Percentiles rank a stretch among this genome's conserved stretches.
Conservation (phyloP, 1,140 invertebrate species). For the Leptopilina clavipes region DNA sequence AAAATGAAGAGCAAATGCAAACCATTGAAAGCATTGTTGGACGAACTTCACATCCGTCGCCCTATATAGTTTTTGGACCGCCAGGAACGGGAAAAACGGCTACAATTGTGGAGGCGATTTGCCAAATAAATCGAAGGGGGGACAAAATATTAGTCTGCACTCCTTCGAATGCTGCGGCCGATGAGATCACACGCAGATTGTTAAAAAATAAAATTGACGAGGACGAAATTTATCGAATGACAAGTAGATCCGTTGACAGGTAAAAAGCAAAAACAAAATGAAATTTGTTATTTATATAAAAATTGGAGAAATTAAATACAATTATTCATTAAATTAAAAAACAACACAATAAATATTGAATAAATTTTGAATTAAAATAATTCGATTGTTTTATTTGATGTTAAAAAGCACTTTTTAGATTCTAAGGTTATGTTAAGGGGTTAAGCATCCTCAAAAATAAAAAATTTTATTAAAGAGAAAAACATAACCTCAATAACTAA, state of each 20-base stretch:
- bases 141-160: slow-evolving; percentile 80
- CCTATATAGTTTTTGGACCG: slow-evolving; percentile 87
- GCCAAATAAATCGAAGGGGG: slow-evolving; percentile 69
- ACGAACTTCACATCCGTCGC: slow-evolving; percentile 77
- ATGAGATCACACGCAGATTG: slow-evolving; percentile 80
- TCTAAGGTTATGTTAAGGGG: too few relatives aligned
- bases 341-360: too few relatives aligned
- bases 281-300: too few relatives aligned
- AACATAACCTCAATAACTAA: too few relatives aligned
- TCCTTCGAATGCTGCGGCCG: slow-evolving; percentile 86
- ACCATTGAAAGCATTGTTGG: slow-evolving; percentile 81
- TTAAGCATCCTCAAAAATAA: too few relatives aligned
- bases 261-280: slow-evolving; percentile 58
- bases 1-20: slow-evolving; percentile 79
- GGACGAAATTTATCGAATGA: slow-evolving; percentile 71
- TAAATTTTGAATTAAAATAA: too few relatives aligned
- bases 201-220: slow-evolving; percentile 64
- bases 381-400: too few relatives aligned
- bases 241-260: slow-evolving; percentile 69
- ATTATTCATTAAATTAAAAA: too few relatives aligned
- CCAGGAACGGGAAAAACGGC: slow-evolving; percentile 89
- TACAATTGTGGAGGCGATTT: slow-evolving; percentile 84
- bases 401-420: too few relatives aligned
- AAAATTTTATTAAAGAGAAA: too few relatives aligned
- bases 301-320: too few relatives aligned